Base-by-base conservation (phyloP, 2,888 invertebrate species). In the Hesperia comma region DNA sequence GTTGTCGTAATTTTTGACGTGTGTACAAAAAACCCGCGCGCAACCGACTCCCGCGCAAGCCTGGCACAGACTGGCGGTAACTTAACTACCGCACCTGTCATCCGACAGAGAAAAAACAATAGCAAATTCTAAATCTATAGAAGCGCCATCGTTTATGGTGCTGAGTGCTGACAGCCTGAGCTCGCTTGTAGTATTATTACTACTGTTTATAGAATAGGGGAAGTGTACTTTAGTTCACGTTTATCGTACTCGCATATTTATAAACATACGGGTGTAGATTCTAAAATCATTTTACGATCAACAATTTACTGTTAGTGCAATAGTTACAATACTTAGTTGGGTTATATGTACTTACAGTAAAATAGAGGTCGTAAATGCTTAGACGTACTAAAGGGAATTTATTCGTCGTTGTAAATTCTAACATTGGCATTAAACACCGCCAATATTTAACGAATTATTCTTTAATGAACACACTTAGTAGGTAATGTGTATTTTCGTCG, bases 81-180 rank as follows among this genome's bases (percentile, higher is more conserved):
- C 81, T 75, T 77, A 75, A 79, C 81, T 77, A 74, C 78, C 81
- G 78, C 89, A 89, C 90, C 89, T 90, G 89, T 85, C 85, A 73
- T 72, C 70, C 73, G 53, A 67, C 70, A 56, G 64, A 73, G 80
- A 82, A 87, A 87, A 90, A 88, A 89, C 88, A 88, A 90, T 90
- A 88, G 88, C 85, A 85, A 88, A 88, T 84, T 85, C 78, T 81
- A 82, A 78, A 78, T 64, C 66, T 76, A 79, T 82, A 79, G 75
- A 78, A 75, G 78, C 73, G 41, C 73, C 49, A 67, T 70, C 74
- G 72, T 74, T 77, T 77, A 76, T 76, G 73, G 75, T 71, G 71
- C 67, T 74, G 75, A 77, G 75, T 76, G 75, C 77, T 74, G 75
- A 76, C 73, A 73, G 5, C 26, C 26, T n/a, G 66, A 53, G 19